phyloP scores from a whole-genome alignment of 2,797 vertebrate species.

The Garrulus glandarius region DNA sequence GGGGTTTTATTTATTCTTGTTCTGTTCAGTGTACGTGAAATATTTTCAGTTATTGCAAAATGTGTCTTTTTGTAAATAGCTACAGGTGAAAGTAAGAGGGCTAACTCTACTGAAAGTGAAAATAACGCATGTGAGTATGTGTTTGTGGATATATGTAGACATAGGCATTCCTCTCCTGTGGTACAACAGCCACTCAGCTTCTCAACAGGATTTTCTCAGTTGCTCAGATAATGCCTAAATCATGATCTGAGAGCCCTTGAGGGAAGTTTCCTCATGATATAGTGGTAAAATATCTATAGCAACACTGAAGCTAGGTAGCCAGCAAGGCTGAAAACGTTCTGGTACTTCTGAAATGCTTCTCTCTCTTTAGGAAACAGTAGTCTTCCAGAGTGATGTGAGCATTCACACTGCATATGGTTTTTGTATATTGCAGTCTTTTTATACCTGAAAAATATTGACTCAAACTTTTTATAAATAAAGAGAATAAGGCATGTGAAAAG shows the following conservation, averaged over 20 bases:
- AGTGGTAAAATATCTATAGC: not conserved
- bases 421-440: not conserved
- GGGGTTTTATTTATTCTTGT: not conserved
- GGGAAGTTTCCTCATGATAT: not conserved
- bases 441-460: not conserved
- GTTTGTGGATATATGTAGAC: not conserved
- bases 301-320: not conserved
- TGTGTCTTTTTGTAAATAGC: not conserved
- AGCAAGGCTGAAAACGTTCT: not conserved
- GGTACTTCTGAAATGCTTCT: not conserved
- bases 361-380: not conserved
- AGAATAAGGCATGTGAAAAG: not conserved
- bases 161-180: not conserved
- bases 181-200: not conserved
- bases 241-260: not conserved
- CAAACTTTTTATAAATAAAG: not conserved
- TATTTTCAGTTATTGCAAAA: not conserved
- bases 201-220: not conserved
- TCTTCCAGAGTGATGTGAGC: not conserved
- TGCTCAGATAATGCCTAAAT: not conserved
- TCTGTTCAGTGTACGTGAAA: not conserved
- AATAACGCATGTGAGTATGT: fast-evolving
- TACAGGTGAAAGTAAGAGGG: not conserved
- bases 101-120: not conserved
- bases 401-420: not conserved